Evolutionary conservation across 2,113 vertebrate species (phyloP), one percentile per base, ranked within the genome.

Genomic region (Oenanthe melanoleuca): DNA sequence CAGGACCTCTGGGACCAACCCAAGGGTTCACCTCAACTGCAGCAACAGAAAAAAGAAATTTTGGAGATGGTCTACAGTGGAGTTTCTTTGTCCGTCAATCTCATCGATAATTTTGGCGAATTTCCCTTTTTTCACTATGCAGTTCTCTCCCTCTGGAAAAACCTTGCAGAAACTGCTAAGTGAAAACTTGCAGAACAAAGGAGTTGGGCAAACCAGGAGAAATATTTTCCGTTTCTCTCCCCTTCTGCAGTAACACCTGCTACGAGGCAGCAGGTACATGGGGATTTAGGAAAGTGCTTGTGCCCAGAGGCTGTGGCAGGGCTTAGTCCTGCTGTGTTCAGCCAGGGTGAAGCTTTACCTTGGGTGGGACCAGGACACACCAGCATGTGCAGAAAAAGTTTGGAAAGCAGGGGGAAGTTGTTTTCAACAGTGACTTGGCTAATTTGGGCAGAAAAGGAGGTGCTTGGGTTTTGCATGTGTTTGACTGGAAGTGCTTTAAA

Each of bases 1-100:
- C 47, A 53, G 18, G 0, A 2, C 14, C 25, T n/a, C 31, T 1
- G 4, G n/a, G 5, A 49, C 22, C 37, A 47, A 3, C 22, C 34
- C 33, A 49, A 52, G 12, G 19, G 31, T 3, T 47, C 13, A 22
- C 17, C 71, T 44, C 31, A 69, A 44, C 37, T 37, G 61, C 40
- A 64, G 33, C 28, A 56, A 44, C 22, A 56, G 8, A 12, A 63
- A 44, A 21, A 40, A 71, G 4, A 12, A 60, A 59, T 45, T 34
- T n/a, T 26, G 15, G 25, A 29, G 37, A 33, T 14, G 11, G 47
- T n/a, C 47, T 37, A 15, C 49, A 29, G 12, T 4, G 14, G 20
- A 60, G 24, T 82, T 85, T 55, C 63, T 88, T 67, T 64, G 44
- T 31, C 57, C 57, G 34, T 42, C 17, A 42, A 12, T 29, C 38